phyloP scores from a whole-genome alignment of 2,113 vertebrate species.

The Muscicapa adusta region DNA sequence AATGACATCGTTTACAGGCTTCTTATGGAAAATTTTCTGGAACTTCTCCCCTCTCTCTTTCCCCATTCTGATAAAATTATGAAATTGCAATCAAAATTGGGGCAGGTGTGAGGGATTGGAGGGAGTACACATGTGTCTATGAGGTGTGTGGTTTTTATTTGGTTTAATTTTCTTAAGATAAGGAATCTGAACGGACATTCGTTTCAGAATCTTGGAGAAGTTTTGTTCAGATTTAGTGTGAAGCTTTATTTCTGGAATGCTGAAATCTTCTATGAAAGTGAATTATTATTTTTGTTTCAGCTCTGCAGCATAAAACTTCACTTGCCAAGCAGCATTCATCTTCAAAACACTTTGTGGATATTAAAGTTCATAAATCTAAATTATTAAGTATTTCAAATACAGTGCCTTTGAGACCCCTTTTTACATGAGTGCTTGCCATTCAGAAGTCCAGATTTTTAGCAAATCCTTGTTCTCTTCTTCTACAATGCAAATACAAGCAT shows the following conservation, averaged over 20 bases:
- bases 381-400: neutral
- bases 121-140: rapidly evolving
- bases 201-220: neutral
- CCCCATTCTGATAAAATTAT: neutral
- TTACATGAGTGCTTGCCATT: neutral
- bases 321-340: neutral
- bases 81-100: neutral
- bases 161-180: neutral
- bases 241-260: neutral
- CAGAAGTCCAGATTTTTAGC: neutral
- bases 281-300: neutral
- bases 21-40: neutral
- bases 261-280: neutral
- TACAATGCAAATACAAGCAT: neutral
- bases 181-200: neutral
- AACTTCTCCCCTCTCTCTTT: rapidly evolving
- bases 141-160: neutral
- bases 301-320: neutral
- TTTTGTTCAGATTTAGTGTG: neutral
- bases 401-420: neutral
- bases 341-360: neutral
- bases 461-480: neutral
- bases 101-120: no score
- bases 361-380: neutral
- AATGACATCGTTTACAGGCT: neutral